phyloP scores from a whole-genome alignment of 2,113 vertebrate genomes.

The Aramus guarauna region DNA sequence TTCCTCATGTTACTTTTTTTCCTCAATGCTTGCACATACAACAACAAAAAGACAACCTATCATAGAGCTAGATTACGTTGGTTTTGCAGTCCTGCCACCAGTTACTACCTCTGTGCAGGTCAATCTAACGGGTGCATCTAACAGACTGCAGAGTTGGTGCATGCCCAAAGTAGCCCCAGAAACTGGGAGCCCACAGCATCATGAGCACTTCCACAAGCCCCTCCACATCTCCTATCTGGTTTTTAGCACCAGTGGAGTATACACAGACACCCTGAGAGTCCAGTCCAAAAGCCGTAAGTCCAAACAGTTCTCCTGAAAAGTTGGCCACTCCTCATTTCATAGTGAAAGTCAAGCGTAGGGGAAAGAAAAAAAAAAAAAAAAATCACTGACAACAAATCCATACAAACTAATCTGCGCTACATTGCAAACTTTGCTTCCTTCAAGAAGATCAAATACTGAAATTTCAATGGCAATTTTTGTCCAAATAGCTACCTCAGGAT shows the following conservation, averaged over 20 bases:
- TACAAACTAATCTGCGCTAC: neutral
- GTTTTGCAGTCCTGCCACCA: neutral
- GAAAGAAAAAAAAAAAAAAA: neutral
- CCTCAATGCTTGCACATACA: neutral
- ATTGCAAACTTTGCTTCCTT: neutral
- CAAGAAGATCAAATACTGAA: neutral
- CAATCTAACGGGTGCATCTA: neutral
- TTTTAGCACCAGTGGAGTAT: neutral
- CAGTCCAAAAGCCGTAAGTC: neutral
- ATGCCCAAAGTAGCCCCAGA: neutral
- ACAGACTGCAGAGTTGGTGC: accelerated
- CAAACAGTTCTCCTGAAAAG: neutral
- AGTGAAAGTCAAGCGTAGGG: neutral
- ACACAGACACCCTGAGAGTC: neutral
- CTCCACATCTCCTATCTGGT: neutral
- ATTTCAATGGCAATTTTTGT: neutral
- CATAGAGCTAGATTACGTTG: neutral
- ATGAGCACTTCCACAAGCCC: neutral
- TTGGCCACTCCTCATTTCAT: neutral
- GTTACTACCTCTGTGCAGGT: neutral
- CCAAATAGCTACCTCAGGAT: neutral
- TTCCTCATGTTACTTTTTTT: neutral
- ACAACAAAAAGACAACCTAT: neutral
- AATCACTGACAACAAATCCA: neutral
- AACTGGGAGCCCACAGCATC: neutral